phyloP scores from a whole-genome alignment of 2,113 vertebrate species.

The Merops nubicus region DNA sequence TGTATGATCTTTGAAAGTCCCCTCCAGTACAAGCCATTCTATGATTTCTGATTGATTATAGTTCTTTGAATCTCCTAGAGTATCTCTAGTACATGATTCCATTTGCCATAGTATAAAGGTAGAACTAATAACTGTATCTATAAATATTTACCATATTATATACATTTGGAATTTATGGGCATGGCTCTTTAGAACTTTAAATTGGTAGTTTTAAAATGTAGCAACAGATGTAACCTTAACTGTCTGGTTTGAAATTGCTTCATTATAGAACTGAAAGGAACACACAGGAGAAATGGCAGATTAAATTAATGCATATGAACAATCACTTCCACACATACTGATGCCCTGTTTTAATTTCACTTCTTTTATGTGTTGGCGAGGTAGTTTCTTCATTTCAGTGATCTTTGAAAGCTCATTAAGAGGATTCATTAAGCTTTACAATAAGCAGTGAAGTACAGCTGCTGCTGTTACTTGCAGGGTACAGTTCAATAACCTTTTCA shows the following conservation, averaged over 20 bases:
- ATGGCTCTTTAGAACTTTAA: neutral
- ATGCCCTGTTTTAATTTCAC: slow-evolving; percentile 36
- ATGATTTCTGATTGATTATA: neutral
- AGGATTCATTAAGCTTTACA: slow-evolving; percentile 38
- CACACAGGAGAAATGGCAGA: neutral
- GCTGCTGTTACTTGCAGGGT: neutral
- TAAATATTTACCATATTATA: slow-evolving; percentile 44
- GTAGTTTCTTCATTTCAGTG: slow-evolving; percentile 51
- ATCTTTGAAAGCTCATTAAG: slow-evolving; percentile 60
- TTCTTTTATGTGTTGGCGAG: slow-evolving; percentile 20
- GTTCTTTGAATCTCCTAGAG: neutral
- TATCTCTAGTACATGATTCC: slow-evolving; percentile 11
- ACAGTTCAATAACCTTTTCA: slow-evolving; percentile 57
- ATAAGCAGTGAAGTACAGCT: slow-evolving; percentile 40
- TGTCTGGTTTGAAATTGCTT: slow-evolving; percentile 16
- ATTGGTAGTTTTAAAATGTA: neutral
- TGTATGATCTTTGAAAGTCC: too few species aligned
- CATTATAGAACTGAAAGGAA: neutral
- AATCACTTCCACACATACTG: neutral
- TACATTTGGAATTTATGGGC: neutral
- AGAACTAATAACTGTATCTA: neutral
- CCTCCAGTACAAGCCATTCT: too few species aligned
- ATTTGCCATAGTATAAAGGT: neutral
- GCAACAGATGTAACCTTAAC: slow-evolving; percentile 11
- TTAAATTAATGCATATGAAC: slow-evolving; percentile 29